Evolutionary conservation across 2,888 invertebrate species (phyloP), one percentile per base, ranked within the genome.

Genomic region (Andrena dorsata): DNA sequence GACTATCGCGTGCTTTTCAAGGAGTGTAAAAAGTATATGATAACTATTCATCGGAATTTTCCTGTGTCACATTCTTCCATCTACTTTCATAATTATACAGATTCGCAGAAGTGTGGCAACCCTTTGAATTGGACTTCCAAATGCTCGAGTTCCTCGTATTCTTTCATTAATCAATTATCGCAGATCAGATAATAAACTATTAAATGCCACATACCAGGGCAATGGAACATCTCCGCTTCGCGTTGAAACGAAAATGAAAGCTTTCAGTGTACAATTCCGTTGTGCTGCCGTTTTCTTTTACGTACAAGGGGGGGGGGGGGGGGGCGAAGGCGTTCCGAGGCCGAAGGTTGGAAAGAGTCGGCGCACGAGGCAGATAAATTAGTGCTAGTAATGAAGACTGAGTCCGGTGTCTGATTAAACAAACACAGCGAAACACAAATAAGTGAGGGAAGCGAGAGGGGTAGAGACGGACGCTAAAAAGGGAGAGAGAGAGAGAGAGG

Each of bases 381-480:
- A 92, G 91, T 87, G 88, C 86, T 86, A 84, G 91, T 92, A 92
- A 92, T 92, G 92, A 92, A 92, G 92, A 92, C 92, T 91, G 92
- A 92, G 92, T 87, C 91, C 90, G 88, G 89, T 87, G 92, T 91
- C 92, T 92, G 92, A 92, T 92, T 92, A 92, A 92, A 92, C 92
- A 92, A 92, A 92, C 92, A 92, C 92, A 92, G 86, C 84, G 90
- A 90, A 90, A 89, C 90, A 90, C 88, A 84, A 90, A 91, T 89
- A 88, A 89, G 86, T 83, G 87, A 80, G 85, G 76, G 80, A 70
- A 69, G 64, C 49, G 26, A 20, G 75, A 28, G 58, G 32, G 51
- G 75, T 32, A 65, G 68, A 63, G 41, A 70, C 13, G 41, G 66
- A 63, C 61, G 53, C 47, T 47, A 49, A 51, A 60, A 41, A 41